phyloP scores from a whole-genome alignment of 2,797 vertebrate genomes.

The Cynopterus sphinx region DNA sequence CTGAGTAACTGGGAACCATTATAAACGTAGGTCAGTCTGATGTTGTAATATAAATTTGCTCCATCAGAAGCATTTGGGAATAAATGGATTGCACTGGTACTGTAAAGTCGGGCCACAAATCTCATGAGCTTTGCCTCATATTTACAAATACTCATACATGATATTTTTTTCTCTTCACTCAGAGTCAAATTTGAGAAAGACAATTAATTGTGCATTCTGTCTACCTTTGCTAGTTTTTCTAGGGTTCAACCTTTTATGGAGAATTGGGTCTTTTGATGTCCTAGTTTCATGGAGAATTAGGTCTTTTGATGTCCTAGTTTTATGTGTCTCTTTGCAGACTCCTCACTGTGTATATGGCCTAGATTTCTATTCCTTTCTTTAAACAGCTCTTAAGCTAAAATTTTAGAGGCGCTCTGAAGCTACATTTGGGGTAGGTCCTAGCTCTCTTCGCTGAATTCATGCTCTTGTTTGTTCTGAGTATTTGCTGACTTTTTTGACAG shows the following conservation, averaged over 20 bases:
- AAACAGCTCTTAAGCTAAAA: neutral
- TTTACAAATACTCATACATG: neutral
- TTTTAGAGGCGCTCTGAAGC: neutral
- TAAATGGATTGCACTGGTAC: neutral
- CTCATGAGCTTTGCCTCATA: neutral
- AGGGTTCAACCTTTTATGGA: fast-evolving
- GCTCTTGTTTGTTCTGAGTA: neutral
- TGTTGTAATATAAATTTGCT: neutral
- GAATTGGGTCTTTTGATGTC: neutral
- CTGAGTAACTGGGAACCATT: neutral
- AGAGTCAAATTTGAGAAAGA: neutral
- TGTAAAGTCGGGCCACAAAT: neutral
- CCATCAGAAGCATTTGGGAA: neutral
- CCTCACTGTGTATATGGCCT: neutral
- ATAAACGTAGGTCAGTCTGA: neutral
- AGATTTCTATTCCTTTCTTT: neutral
- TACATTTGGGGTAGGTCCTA: neutral
- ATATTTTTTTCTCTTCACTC: neutral
- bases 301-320: too few relatives aligned
- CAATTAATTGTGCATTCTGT: neutral
- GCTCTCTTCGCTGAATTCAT: neutral
- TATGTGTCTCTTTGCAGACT: neutral
- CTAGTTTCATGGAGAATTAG: neutral
- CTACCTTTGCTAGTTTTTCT: neutral
- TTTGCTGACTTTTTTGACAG: neutral